Evolutionary conservation across 2,888 invertebrate species (phyloP), one percentile per base, ranked within the genome.

Genomic region (Ernsta delagoae): DNA sequence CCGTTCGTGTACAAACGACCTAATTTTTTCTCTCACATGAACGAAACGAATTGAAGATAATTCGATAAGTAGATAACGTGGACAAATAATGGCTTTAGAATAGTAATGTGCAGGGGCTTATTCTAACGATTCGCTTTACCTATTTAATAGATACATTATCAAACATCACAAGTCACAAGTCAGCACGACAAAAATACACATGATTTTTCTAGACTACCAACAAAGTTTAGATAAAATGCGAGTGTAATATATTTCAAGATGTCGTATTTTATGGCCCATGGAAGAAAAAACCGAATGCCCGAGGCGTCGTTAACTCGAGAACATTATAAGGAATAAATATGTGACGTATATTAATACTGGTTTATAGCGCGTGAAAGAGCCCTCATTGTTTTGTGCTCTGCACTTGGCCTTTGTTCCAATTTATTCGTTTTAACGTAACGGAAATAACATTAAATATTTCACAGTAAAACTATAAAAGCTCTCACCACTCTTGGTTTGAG

Each of bases 301-400:
- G 53, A 53, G 31, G 87, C 88, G 84, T 90, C 88, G 91, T 91
- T 92, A 90, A 91, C 89, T 89, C 86, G 90, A 89, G 88, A 92
- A 91, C 91, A 91, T 90, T 90, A 89, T 88, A 88, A 86, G 83
- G 84, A 90, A 90, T 90, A 91, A 90, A 92, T 92, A 91, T 87
- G 84, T 88, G 83, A 84, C 81, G 86, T 89, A 90, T 88, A 56
- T 56, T 89, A 90, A 90, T 90, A 87, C 83, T 80, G 82, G 84
- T 90, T 91, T 91, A 91, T 89, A 90, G 88, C 85, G 85, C 90
- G 88, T 92, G 90, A 91, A 91, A 90, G 82, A 89, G 86, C 83
- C 82, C 85, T 85, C 88, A 89, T 89, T 91, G 90, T 89, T 87
- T 84, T 81, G 79, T 80, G 76, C 78, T 24, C 50, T 59, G 68